These are phyloP conservation scores for Craniophora ligustri DNA, from an alignment of 2,888 invertebrate genomes.

Conservation along the genomic window DNA sequence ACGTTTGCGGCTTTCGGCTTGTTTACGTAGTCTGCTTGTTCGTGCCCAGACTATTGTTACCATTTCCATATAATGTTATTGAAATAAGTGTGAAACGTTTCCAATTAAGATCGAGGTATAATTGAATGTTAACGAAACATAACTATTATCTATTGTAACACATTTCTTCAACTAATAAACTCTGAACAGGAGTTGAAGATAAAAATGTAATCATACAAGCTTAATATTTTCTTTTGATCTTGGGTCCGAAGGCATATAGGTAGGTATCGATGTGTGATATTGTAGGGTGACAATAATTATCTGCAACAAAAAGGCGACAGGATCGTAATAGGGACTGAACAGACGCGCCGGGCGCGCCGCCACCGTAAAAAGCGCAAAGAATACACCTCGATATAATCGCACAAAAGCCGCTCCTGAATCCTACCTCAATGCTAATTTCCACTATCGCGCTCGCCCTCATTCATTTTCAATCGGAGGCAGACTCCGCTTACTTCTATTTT, in stretches of 20 bases:
- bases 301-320: conserved; percentile 83
- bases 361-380: conserved; percentile 88
- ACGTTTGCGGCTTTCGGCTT: conserved; percentile 40
- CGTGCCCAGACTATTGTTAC: conserved; percentile 28
- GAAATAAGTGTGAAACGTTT: conserved; percentile 27
- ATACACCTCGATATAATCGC: conserved; percentile 89
- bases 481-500: conserved; percentile 86
- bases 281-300: conserved; percentile 80
- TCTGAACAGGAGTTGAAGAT: conserved; percentile 20
- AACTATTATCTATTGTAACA: conserved; percentile 33
- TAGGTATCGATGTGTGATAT: conserved; percentile 65
- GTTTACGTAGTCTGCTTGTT: conserved; percentile 31
- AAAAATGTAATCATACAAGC: conserved; percentile 15
- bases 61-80: conserved; percentile 31
- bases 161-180: conserved; percentile 19
- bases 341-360: conserved; percentile 75
- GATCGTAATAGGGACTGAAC: conserved; percentile 82
- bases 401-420: conserved; percentile 88
- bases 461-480: conserved; percentile 88
- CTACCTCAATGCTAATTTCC: conserved; percentile 89
- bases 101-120: conserved; percentile 2
- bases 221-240: conserved; percentile 25
- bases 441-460: conserved; percentile 88
- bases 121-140: conserved; percentile 13
- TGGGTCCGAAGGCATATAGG: conserved; percentile 14